Percentiles rank a stretch among this genome's conserved stretches.
phyloP scores from a whole-genome alignment of 2,888 invertebrate genomes.

The Sycophila texana region DNA sequence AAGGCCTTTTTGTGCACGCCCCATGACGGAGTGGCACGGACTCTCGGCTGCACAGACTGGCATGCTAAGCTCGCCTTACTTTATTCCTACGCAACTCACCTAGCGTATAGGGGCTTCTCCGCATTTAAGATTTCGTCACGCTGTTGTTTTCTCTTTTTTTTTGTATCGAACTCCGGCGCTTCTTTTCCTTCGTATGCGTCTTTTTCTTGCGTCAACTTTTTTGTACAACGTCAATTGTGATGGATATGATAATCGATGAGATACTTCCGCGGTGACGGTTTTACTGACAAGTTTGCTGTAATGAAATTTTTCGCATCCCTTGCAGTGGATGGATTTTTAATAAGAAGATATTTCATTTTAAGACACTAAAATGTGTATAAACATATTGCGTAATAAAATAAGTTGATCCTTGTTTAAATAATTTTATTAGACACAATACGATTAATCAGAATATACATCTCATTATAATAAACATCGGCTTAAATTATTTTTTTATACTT shows the following conservation, averaged over 20 bases:
- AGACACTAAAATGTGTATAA: no score
- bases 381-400: no score
- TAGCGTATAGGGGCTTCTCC: slow-evolving; percentile 5
- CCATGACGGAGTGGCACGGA: slow-evolving; percentile 45
- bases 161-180: background rate
- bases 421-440: no score
- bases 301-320: slow-evolving; percentile 27
- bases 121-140: slow-evolving; percentile 47
- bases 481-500: background rate
- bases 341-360: background rate
- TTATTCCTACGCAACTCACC: background rate
- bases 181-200: background rate
- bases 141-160: slow-evolving; percentile 32
- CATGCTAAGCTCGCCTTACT: slow-evolving; percentile 11
- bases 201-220: background rate
- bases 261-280: background rate
- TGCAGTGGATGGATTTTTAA: background rate
- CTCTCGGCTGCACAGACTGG: background rate
- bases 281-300: background rate
- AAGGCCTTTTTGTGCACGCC: slow-evolving; percentile 69
- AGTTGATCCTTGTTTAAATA: no score
- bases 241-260: slow-evolving; percentile 43
- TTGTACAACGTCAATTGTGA: slow-evolving; percentile 36
- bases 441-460: no score
- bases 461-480: no score